Evolutionary conservation across 2,797 vertebrate genomes (phyloP), one percentile per base, ranked within the genome.

Genomic region (Pangasius larnaudii): DNA sequence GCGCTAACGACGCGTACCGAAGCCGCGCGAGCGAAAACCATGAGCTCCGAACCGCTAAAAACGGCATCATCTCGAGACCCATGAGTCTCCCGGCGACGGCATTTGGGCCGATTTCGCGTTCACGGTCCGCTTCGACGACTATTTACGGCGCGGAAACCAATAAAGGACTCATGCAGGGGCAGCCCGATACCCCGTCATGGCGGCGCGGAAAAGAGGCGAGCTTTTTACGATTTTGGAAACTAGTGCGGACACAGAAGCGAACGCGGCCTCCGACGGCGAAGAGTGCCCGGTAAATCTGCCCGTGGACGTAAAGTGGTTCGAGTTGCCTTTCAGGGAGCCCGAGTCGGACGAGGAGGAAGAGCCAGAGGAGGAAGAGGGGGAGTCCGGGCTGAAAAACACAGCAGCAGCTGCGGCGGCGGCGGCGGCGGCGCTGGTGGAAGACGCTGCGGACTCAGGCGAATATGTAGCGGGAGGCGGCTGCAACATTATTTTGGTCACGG

Each of bases 191-290:
- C 95, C 95, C 95, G 96, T 96, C 96, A 97, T 97, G 96, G 96
- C 96, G 96, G 96, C 96, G 96, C 96, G 96, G 95, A 96, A 96
- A 94, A 95, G 94, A 95, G 95, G 96, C 95, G 96, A 96, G 96
- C 96, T 96, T 96, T 96, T 97, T 95, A 96, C 96, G 94, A 95
- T 97, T 96, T 95, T 97, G 96, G 96, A 97, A 95, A 97, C 96
- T 93, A 96, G 95, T 95, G 95, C 96, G 94, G 96, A 96, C 94
- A 89, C 96, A 93, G 96, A 97, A 95, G 95, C 95, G 94, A 92
- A 87, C 93, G 92, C 95, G 91, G 92, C 91, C 93, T 95, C 95
- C 92, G 95, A 95, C 93, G 90, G 94, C 30, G 95, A 95, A 90
- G 96, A 96, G 86, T 93, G 95, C 85, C 95, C 96, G 91, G 93